Evolutionary conservation across 2,797 vertebrate species (phyloP).

Genomic region (Merluccius polli): DNA sequence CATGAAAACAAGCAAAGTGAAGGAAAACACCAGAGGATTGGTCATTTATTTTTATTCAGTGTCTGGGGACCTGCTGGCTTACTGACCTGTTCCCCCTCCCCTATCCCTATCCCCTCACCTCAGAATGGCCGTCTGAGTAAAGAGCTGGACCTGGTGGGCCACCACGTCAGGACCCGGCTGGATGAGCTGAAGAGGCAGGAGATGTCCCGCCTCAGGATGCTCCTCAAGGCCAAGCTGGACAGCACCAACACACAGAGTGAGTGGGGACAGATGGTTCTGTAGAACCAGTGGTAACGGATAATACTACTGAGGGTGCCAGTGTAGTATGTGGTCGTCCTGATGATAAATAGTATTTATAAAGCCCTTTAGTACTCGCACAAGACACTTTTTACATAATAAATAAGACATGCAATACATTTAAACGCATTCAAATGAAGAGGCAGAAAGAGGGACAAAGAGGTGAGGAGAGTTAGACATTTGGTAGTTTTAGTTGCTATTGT

Average conservation of each 20-base stretch:
- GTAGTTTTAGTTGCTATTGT: no score
- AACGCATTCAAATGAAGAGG: neutral
- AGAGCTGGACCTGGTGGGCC: conserved; percentile 87
- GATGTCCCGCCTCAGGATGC: conserved; percentile 86
- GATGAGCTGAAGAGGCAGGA: conserved; percentile 92
- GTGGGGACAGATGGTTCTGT: conserved; percentile 16
- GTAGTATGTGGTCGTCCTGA: neutral
- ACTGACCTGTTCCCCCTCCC: neutral
- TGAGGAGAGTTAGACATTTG: no score
- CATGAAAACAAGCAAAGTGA: neutral
- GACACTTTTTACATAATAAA: neutral
- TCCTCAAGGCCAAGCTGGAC: conserved; percentile 89
- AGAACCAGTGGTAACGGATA: no score
- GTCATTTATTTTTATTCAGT: neutral
- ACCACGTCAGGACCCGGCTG: conserved; percentile 84
- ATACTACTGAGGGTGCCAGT: no score
- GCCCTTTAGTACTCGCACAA: neutral
- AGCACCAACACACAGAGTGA: conserved; percentile 83
- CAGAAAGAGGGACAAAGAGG: neutral
- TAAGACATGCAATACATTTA: neutral
- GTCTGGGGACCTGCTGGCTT: neutral
- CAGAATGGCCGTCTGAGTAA: conserved; percentile 88
- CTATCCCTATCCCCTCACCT: neutral
- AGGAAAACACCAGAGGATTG: neutral
- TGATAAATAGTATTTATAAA: neutral